Conservation (phyloP, 2,113 vertebrate genomes). For the Pitta sordida region DNA sequence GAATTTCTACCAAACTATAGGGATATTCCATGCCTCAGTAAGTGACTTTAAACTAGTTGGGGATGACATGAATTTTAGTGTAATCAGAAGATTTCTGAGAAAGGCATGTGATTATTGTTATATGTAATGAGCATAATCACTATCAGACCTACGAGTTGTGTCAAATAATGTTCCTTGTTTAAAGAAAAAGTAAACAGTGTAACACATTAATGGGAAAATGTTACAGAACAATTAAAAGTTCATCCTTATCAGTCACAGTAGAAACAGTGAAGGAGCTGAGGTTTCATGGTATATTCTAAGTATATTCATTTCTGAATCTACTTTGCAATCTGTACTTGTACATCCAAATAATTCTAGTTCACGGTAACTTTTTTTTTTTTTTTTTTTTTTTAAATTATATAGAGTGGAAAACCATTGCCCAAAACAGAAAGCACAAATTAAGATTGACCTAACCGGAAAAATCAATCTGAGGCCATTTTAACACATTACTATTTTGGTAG, state of each 20-base stretch:
- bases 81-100: background rate
- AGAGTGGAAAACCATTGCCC: background rate
- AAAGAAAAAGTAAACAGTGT: background rate
- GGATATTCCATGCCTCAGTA: background rate
- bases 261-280: accelerated
- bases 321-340: background rate
- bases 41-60: background rate
- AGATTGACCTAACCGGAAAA: background rate
- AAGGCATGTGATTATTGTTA: background rate
- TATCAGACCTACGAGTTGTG: background rate
- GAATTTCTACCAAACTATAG: background rate
- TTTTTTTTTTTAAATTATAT: too few species aligned
- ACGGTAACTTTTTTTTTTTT: background rate
- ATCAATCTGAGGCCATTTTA: background rate
- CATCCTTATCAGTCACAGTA: background rate
- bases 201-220: background rate
- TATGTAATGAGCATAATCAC: background rate
- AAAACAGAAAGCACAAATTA: background rate
- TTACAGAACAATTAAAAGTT: background rate
- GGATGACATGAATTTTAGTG: background rate
- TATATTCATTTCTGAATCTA: background rate
- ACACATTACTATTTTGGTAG: background rate
- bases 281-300: background rate
- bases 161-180: background rate
- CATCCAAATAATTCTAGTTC: background rate